Evolutionary conservation across 2,888 invertebrate species (phyloP).

Genomic region (Drosophila histrio): DNA sequence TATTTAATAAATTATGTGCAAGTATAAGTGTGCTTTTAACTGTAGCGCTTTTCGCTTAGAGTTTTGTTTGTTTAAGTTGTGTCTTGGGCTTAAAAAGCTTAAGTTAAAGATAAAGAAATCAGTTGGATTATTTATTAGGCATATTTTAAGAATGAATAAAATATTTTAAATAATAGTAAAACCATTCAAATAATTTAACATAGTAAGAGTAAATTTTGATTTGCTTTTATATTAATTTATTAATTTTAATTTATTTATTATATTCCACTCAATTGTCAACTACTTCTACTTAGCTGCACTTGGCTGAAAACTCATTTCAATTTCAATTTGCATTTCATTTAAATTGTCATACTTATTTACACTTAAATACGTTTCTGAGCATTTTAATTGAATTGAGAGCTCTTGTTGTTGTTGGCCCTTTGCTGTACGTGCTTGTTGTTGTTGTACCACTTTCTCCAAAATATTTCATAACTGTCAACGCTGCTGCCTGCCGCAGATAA

Average conservation of each 20-base stretch:
- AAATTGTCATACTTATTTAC: slow-evolving; percentile 26
- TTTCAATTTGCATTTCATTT: slow-evolving; percentile 36
- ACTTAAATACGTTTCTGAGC: slow-evolving; percentile 28
- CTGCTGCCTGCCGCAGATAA: slow-evolving; percentile 40
- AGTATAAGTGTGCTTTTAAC: neutral
- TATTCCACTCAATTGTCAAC: neutral
- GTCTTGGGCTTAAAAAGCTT: neutral
- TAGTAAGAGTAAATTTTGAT: neutral
- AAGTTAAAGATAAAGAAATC: neutral
- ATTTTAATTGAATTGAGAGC: slow-evolving; percentile 64
- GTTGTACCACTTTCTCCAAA: slow-evolving; percentile 43
- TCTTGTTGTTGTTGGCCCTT: slow-evolving; percentile 29
- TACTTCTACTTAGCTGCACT: neutral
- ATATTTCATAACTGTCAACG: slow-evolving; percentile 60
- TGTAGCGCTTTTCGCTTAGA: neutral
- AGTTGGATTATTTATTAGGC: neutral
- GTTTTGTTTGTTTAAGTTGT: neutral
- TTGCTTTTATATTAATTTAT: neutral
- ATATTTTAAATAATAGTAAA: neutral
- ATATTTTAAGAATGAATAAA: neutral
- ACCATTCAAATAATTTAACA: neutral
- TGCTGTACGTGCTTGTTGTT: slow-evolving; percentile 13
- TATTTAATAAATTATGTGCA: neutral
- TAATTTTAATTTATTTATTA: neutral
- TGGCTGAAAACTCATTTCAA: slow-evolving; percentile 25